These are phyloP conservation scores for Ditula angustiorana DNA, from an alignment of 2,888 invertebrate genomes.

Conservation along the genomic window DNA sequence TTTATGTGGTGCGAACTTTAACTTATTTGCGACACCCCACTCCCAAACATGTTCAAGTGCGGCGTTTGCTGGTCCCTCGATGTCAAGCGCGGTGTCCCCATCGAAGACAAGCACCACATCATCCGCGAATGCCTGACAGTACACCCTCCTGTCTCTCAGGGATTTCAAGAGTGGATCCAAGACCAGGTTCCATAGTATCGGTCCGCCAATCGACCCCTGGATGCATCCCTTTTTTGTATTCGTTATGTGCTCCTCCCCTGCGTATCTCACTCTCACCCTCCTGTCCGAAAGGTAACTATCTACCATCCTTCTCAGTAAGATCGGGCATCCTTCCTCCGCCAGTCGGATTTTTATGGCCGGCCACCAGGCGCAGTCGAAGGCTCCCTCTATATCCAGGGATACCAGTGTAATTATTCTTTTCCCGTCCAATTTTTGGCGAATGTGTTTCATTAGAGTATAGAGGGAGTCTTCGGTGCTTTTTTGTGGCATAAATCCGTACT, in stretches of 20 bases:
- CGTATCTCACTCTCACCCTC: background rate
- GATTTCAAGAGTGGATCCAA: background rate
- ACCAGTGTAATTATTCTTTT: constrained; percentile 13
- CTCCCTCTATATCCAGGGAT: constrained; percentile 38
- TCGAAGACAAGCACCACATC: too few relatives aligned
- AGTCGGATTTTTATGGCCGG: constrained; percentile 6
- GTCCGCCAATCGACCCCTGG: background rate
- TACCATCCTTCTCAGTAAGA: background rate
- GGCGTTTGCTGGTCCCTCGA: background rate
- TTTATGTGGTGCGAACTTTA: constrained; percentile 40
- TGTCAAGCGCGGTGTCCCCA: background rate
- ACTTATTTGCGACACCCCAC: constrained; percentile 36
- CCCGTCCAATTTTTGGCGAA: background rate
- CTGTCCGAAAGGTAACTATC: background rate
- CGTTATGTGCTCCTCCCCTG: background rate
- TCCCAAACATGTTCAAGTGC: constrained; percentile 5
- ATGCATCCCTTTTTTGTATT: background rate
- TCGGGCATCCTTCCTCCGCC: constrained; percentile 4
- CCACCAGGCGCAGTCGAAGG: constrained; percentile 43
- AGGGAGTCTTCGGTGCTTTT: constrained; percentile 19
- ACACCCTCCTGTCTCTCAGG: too few relatives aligned
- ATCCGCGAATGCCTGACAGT: too few relatives aligned
- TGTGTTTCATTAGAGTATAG: constrained; percentile 6
- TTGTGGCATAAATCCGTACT: constrained; percentile 15
- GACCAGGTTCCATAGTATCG: background rate